Evolutionary conservation across 2,888 invertebrate genomes (phyloP), one percentile per base, ranked within the genome.

Genomic region (Halictus ligatus): DNA sequence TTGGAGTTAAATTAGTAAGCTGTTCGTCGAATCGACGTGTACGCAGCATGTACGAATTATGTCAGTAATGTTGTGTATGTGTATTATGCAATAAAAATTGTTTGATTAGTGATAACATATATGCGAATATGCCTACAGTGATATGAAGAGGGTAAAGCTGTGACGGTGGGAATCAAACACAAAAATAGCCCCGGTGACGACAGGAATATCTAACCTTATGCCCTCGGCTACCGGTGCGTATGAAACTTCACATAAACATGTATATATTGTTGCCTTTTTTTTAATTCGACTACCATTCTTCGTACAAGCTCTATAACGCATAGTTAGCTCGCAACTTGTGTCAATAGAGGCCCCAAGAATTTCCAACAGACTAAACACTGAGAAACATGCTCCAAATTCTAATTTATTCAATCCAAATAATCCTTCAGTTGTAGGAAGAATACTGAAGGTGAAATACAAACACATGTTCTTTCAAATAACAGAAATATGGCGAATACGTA

Each of bases 151-250:
- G 86, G 88, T 88, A 86, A 88, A 84, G 76, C 89, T 91, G 89
- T 91, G 88, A 90, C 89, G 78, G 90, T 85, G 78, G 89, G 78
- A 88, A 89, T 88, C 80, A 84, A 83, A 86, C 86, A 85, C 84
- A 89, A 90, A 84, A 84, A 84, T 86, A 87, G 84, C 81, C 85
- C 88, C 79, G 88, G 85, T 85, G 87, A 88, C 75, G 87, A 91
- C 88, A 91, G 88, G 85, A 90, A 92, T 81, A 91, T 86, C 84
- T 81, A 90, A 91, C 92, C 93, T 89, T 92, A 94, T 94, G 94
- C 94, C 94, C 91, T 94, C 94, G 85, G 94, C 93, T 87, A 94
- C 94, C 90, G 93, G 94, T 94, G 88, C 7, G 92, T 88, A 80
- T 67, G 25, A 43, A 64, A 73, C 54, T 50, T 10, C 72, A 35